These are phyloP conservation scores for Volucella inanis DNA, from an alignment of 2,888 invertebrate genomes.

Conservation along the genomic window DNA sequence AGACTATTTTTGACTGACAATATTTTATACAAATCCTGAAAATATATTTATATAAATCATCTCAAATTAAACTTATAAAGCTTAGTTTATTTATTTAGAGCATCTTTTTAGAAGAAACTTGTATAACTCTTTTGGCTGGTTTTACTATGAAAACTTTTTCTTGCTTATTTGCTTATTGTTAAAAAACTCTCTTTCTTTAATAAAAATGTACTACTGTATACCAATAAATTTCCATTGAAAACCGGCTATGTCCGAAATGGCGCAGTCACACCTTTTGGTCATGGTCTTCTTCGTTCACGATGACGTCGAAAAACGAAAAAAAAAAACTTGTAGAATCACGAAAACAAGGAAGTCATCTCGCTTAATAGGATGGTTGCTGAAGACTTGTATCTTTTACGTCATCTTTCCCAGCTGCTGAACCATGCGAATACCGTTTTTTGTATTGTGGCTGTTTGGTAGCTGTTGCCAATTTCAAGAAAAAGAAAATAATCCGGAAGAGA, in stretches of 20 bases:
- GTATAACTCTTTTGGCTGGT: too few species aligned
- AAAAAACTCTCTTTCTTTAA: too few species aligned
- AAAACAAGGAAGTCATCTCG: conserved; percentile 57
- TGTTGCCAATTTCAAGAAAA: conserved; percentile 28
- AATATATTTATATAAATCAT: too few species aligned
- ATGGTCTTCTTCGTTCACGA: background rate
- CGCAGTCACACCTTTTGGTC: conserved; percentile 22
- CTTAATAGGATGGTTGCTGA: conserved; percentile 20
- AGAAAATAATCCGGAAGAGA: conserved; percentile 68
- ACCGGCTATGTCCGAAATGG: conserved; percentile 29
- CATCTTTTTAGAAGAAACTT: too few species aligned
- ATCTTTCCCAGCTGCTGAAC: conserved; percentile 38
- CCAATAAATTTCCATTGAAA: too few species aligned
- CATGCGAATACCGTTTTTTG: conserved; percentile 24
- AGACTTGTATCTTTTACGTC: conserved; percentile 30
- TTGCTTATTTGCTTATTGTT: too few species aligned
- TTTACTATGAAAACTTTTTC: too few species aligned
- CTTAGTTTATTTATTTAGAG: too few species aligned
- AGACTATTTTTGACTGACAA: too few species aligned
- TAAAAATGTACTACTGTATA: too few species aligned
- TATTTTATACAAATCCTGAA: too few species aligned
- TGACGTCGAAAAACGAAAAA: background rate
- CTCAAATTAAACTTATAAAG: too few species aligned
- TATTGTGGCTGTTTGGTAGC: background rate
- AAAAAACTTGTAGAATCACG: conserved; percentile 24